Evolutionary conservation across 2,113 vertebrate species (phyloP).

Genomic region (Crocuta crocuta): DNA sequence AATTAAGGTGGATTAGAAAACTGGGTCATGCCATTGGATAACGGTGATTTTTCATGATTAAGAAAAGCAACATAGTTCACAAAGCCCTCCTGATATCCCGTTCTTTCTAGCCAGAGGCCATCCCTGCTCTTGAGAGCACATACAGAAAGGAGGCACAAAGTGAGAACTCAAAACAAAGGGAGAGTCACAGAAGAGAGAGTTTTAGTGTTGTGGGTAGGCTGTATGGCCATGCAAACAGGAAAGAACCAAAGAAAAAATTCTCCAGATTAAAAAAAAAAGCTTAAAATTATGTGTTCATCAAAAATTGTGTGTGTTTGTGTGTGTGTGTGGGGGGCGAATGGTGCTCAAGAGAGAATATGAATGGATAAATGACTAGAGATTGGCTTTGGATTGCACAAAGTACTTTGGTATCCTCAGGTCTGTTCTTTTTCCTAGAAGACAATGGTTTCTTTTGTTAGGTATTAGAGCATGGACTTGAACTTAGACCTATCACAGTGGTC

Average conservation of each 20-base stretch:
- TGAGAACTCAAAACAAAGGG: conserved; percentile 53
- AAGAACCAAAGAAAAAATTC: conserved; percentile 19
- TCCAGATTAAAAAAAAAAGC: conserved; percentile 8
- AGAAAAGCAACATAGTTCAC: conserved; percentile 35
- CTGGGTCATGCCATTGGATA: conserved; percentile 27
- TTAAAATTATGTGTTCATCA: neutral
- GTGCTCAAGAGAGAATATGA: neutral
- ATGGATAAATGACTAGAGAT: neutral
- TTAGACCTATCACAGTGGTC: neutral
- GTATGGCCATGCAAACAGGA: neutral
- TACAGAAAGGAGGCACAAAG: conserved; percentile 48
- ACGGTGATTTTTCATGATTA: conserved; percentile 54
- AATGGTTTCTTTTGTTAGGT: neutral
- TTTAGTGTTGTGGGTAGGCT: neutral
- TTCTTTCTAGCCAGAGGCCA: conserved; percentile 42
- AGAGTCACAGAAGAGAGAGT: neutral
- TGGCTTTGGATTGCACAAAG: conserved; percentile 5
- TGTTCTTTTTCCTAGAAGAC: neutral
- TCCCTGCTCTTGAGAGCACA: neutral
- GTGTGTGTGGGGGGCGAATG: too few species aligned
- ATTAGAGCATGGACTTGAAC: neutral
- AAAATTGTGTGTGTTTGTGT: neutral
- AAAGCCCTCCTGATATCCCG: neutral
- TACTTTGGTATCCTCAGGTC: neutral
- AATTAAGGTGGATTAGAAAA: conserved; percentile 65